Conservation (phyloP, 2,888 invertebrate genomes). For the Agrotis puta region DNA sequence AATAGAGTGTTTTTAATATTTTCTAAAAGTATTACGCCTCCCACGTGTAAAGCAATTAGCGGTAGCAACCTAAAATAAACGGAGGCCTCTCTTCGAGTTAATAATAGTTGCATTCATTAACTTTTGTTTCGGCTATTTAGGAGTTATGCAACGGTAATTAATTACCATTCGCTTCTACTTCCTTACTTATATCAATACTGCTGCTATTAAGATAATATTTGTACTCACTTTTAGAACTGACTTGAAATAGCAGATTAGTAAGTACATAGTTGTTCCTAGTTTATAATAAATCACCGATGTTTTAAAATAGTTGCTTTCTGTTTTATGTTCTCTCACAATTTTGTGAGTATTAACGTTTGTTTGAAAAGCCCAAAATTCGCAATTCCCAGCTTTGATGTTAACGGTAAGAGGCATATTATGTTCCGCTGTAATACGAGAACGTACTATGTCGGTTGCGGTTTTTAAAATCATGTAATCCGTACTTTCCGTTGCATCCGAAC, state of each 20-base stretch:
- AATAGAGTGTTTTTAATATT: constrained; percentile 52
- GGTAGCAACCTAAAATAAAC: constrained; percentile 40
- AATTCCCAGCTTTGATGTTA: constrained; percentile 44
- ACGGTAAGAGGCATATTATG: constrained; percentile 27
- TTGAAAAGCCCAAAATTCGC: constrained; percentile 26
- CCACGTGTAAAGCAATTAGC: constrained; percentile 54
- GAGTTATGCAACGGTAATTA: constrained; percentile 36
- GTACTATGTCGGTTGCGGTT: constrained; percentile 31
- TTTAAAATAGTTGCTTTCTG: constrained; percentile 37
- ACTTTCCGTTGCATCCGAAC: constrained; percentile 6
- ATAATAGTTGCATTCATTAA: constrained; percentile 50
- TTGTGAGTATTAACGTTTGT: constrained; percentile 37
- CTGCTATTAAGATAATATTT: neutral
- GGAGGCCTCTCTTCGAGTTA: constrained; percentile 47
- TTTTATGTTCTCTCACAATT: constrained; percentile 38
- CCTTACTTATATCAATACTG: constrained; percentile 22
- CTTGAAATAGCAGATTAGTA: constrained; percentile 1
- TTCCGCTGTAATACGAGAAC: constrained; percentile 60
- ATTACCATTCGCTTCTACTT: constrained; percentile 30
- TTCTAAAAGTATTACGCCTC: constrained; percentile 46
- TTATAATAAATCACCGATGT: constrained; percentile 19
- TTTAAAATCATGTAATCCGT: constrained; percentile 34
- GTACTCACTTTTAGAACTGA: constrained; percentile 7
- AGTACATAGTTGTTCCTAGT: constrained; percentile 10
- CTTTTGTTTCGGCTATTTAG: constrained; percentile 45